phyloP scores from a whole-genome alignment of 2,888 invertebrate species.

The Acleris holmiana region DNA sequence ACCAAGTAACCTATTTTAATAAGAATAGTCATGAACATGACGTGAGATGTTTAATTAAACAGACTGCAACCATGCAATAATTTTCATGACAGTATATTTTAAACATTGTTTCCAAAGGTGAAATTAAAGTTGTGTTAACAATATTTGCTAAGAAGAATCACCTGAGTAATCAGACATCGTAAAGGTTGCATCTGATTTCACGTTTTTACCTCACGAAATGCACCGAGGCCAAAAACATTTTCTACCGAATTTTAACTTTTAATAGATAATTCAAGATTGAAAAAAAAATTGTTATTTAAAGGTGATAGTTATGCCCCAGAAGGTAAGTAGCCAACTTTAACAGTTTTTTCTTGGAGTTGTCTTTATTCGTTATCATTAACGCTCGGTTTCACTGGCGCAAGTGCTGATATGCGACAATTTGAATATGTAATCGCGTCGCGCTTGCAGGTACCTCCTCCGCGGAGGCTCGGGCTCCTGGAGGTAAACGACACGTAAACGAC shows the following conservation, averaged over 20 bases:
- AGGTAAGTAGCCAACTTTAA: too few species aligned
- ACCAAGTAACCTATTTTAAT: too few species aligned
- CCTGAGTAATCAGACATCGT: conserved; percentile 29
- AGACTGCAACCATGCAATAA: background rate
- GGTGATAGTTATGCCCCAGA: too few species aligned
- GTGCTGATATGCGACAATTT: conserved; percentile 66
- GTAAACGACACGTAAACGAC: conserved; percentile 81
- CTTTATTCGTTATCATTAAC: conserved; percentile 51
- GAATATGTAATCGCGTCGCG: conserved; percentile 63
- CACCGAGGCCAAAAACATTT: background rate
- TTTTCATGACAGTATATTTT: conserved; percentile 7
- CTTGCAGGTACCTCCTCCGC: conserved; percentile 55
- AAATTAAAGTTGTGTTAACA: conserved; percentile 31
- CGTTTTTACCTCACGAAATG: background rate
- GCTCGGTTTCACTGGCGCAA: conserved; percentile 62
- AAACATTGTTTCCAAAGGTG: conserved; percentile 21
- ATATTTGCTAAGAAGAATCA: conserved; percentile 20
- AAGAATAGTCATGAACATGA: background rate
- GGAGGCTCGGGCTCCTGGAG: conserved; percentile 61
- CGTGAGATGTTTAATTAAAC: background rate
- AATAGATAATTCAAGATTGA: too few species aligned
- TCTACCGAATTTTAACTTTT: background rate
- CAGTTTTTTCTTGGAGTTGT: too few species aligned
- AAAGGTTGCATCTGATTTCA: conserved; percentile 31
- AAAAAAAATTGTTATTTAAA: too few species aligned